phyloP scores from a whole-genome alignment of 2,888 invertebrate species.

The Agelastica alni region DNA sequence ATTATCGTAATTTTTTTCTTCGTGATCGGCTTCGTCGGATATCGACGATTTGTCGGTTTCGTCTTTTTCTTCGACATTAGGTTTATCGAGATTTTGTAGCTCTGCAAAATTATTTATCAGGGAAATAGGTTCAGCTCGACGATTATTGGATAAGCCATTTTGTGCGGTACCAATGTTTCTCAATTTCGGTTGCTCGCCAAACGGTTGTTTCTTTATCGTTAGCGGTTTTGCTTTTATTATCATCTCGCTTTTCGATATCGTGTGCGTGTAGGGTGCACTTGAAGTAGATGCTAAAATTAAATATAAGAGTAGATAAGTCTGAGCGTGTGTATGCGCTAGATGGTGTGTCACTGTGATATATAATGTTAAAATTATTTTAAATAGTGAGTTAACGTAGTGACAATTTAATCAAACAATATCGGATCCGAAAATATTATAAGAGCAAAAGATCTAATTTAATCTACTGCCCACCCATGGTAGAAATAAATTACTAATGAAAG shows the following conservation, averaged over 20 bases:
- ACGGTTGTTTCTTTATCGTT: slow-evolving; percentile 81
- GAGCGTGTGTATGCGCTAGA: too few relatives aligned
- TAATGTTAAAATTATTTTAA: too few relatives aligned
- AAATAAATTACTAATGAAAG: too few relatives aligned
- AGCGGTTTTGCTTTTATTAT: slow-evolving; percentile 81
- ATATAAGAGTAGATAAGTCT: too few relatives aligned
- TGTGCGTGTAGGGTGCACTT: slow-evolving; percentile 48
- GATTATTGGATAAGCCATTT: slow-evolving; percentile 64
- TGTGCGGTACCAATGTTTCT: slow-evolving; percentile 62
- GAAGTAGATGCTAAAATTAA: slow-evolving; percentile 26
- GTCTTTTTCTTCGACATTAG: slow-evolving; percentile 38
- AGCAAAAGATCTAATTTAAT: too few relatives aligned
- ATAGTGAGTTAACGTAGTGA: too few relatives aligned
- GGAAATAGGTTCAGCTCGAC: slow-evolving; percentile 74
- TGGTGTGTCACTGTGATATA: too few relatives aligned
- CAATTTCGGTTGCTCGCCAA: slow-evolving; percentile 79
- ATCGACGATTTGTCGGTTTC: slow-evolving; percentile 43
- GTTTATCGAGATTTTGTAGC: slow-evolving; percentile 63
- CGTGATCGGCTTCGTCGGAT: slow-evolving; percentile 40
- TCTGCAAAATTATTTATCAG: slow-evolving; percentile 81
- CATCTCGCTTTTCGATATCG: slow-evolving; percentile 43
- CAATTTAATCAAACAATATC: too few relatives aligned
- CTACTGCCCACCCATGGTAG: too few relatives aligned
- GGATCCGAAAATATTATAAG: too few relatives aligned
- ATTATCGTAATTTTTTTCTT: slow-evolving; percentile 54